A percentile compares a stretch with the other conserved stretches of the same genome.
Conservation (phyloP, 2,888 invertebrate genomes). For the Coelogynopora nodosa region DNA sequence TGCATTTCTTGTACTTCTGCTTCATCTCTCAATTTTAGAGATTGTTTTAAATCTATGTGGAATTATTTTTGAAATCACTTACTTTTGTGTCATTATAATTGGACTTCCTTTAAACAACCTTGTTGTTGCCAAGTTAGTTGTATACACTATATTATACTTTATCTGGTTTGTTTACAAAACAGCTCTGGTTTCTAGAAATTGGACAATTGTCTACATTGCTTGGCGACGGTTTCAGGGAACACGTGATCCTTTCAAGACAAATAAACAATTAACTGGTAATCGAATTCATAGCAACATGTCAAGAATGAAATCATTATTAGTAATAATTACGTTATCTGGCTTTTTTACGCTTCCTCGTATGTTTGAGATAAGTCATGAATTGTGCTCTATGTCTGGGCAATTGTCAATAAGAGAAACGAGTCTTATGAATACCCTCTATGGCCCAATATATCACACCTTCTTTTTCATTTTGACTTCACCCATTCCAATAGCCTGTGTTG, state of each 20-base stretch:
- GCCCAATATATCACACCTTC: background rate
- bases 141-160: background rate
- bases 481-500: background rate
- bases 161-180: conserved; percentile 25
- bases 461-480: background rate
- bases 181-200: background rate
- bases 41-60: background rate
- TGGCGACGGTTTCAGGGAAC: conserved; percentile 14
- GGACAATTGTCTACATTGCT: conserved; percentile 25
- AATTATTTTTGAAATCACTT: background rate
- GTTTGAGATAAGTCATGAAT: background rate
- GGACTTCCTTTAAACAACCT: background rate
- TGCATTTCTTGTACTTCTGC: background rate
- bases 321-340: too few species aligned
- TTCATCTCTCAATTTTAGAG: background rate
- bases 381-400: background rate
- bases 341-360: background rate
- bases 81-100: background rate
- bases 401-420: background rate
- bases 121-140: background rate
- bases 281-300: background rate
- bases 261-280: too few species aligned
- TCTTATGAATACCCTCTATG: background rate
- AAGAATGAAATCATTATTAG: background rate
- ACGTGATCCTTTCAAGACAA: background rate